Evolutionary conservation across 1,140 invertebrate genomes (phyloP).

Genomic region (Brachionus angularis): DNA sequence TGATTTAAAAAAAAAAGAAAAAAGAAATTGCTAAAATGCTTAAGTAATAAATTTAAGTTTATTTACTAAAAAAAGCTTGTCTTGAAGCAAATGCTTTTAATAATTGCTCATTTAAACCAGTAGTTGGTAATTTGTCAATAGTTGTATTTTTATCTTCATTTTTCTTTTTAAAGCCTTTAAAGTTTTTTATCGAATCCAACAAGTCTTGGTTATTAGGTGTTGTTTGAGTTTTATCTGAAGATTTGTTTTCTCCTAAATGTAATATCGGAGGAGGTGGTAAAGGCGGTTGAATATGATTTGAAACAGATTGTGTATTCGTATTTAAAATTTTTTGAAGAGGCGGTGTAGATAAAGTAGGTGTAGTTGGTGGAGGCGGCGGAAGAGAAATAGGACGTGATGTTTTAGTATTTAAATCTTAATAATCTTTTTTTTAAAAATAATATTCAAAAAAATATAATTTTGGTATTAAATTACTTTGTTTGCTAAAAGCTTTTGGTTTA

Average conservation of each 20-base stretch:
- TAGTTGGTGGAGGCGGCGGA: not conserved
- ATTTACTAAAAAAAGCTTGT: slow-evolving; percentile 6
- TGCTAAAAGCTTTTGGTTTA: too few species aligned
- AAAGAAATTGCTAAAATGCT: not conserved
- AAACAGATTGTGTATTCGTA: too few species aligned
- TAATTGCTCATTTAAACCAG: not conserved
- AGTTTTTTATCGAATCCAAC: not conserved
- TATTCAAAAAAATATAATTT: too few species aligned
- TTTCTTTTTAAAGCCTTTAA: slow-evolving; percentile 2
- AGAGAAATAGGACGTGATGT: not conserved
- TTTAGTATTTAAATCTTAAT: too few species aligned
- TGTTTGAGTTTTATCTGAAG: too few species aligned
- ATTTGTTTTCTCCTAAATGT: too few species aligned
- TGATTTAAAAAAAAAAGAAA: not conserved
- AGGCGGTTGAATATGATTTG: too few species aligned
- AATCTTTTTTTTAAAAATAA: too few species aligned
- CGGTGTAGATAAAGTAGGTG: not conserved
- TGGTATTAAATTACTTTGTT: too few species aligned
- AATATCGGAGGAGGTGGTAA: too few species aligned
- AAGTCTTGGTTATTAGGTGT: not conserved
- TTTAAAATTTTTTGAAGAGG: not conserved
- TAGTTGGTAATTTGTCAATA: not conserved
- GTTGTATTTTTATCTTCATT: not conserved
- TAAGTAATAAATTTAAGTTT: not conserved
- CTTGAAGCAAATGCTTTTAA: not conserved